These are phyloP conservation scores for Climacteris rufus DNA, from an alignment of 2,113 vertebrate species.

Conservation along the genomic window DNA sequence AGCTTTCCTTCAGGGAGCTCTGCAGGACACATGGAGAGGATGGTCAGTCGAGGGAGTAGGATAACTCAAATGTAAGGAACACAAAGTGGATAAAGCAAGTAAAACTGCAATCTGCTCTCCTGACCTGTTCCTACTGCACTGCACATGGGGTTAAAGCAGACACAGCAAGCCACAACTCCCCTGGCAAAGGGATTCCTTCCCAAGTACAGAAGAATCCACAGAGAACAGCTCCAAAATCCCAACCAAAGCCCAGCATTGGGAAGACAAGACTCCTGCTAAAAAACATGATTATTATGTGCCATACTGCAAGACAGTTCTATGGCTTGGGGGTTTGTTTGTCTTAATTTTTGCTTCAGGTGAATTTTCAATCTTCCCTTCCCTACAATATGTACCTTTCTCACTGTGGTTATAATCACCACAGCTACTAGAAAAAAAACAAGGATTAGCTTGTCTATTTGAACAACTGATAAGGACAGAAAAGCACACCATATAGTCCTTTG, in stretches of 20 bases:
- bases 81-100: background rate
- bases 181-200: background rate
- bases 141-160: background rate
- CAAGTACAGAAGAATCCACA: background rate
- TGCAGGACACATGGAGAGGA: background rate
- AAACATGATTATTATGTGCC: background rate
- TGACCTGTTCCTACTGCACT: background rate
- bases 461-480: background rate
- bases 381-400: background rate
- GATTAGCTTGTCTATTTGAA: background rate
- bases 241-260: background rate
- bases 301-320: background rate
- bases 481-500: background rate
- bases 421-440: background rate
- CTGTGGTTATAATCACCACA: background rate
- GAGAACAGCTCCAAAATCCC: background rate
- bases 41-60: accelerated
- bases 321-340: background rate
- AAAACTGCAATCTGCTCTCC: background rate
- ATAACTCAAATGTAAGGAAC: background rate
- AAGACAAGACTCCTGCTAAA: background rate
- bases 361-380: background rate
- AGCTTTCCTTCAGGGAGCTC: background rate
- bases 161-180: background rate
- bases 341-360: background rate